These are phyloP conservation scores for Eurypyga helias DNA, from an alignment of 2,113 vertebrate species.

Conservation along the genomic window DNA sequence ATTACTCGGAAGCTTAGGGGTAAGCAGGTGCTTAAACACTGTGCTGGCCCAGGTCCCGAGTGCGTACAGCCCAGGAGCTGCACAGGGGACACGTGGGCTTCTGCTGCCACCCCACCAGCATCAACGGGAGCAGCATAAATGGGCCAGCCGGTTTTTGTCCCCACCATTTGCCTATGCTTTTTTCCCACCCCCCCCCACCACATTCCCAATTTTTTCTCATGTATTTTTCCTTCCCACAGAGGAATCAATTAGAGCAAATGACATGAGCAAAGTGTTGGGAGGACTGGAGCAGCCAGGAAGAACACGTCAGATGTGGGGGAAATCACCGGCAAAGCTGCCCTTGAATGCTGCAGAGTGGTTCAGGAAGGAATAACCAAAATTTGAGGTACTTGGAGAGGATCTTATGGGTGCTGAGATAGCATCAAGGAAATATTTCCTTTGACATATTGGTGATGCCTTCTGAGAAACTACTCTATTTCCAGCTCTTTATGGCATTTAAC, in stretches of 20 bases:
- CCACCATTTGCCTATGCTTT: not conserved
- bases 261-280: not conserved
- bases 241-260: not conserved
- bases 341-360: not conserved
- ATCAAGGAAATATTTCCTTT: conserved; percentile 32
- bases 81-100: not conserved
- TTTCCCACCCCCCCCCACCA: not conserved
- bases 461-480: conserved; percentile 61
- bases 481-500: conserved; percentile 49
- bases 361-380: not conserved
- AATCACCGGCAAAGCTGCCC: not conserved
- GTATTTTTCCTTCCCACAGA: not conserved
- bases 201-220: too few species aligned
- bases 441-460: conserved; percentile 7
- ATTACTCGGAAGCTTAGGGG: not conserved
- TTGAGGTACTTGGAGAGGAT: not conserved
- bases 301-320: not conserved
- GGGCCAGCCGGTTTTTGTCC: not conserved
- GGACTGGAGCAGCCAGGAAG: not conserved
- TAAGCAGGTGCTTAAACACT: conserved; percentile 6
- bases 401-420: not conserved
- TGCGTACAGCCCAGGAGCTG: not conserved
- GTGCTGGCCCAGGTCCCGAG: not conserved
- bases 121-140: accelerated
- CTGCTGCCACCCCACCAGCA: not conserved